phyloP scores from a whole-genome alignment of 2,888 invertebrate genomes.

The Volucella bombylans region DNA sequence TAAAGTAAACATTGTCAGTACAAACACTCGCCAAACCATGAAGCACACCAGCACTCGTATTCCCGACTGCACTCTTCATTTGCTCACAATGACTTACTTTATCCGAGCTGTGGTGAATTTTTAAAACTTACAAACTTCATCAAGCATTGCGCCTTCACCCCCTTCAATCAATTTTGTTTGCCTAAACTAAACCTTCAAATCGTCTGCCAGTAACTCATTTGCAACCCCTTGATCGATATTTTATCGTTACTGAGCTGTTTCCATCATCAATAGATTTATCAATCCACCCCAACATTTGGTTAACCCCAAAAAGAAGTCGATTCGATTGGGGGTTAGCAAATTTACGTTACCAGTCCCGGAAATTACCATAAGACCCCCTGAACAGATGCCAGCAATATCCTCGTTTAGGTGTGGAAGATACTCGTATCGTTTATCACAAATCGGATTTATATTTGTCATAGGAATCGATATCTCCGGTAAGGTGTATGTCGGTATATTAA shows the following conservation, averaged over 20 bases:
- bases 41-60: too few relatives aligned
- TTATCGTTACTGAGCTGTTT: not conserved
- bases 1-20: too few relatives aligned
- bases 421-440: constrained; percentile 56
- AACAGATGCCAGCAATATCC: constrained; percentile 52
- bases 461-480: constrained; percentile 51
- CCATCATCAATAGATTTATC: not conserved
- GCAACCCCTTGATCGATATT: constrained; percentile 25
- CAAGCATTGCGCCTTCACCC: too few relatives aligned
- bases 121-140: too few relatives aligned
- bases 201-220: constrained; percentile 6
- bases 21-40: too few relatives aligned
- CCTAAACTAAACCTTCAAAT: not conserved
- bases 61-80: too few relatives aligned
- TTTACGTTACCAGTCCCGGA: constrained; percentile 23
- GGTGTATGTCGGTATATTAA: constrained; percentile 12
- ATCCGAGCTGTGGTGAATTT: too few relatives aligned
- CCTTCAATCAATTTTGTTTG: too few relatives aligned
- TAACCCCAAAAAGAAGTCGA: constrained; percentile 36
- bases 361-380: constrained; percentile 42
- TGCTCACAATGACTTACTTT: too few relatives aligned
- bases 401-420: constrained; percentile 10
- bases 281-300: not conserved
- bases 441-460: constrained; percentile 54
- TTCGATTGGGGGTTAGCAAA: constrained; percentile 27